Evolutionary conservation across 2,888 invertebrate species (phyloP), one percentile per base, ranked within the genome.

Genomic region (Acanthococcus lagerstroemiae): DNA sequence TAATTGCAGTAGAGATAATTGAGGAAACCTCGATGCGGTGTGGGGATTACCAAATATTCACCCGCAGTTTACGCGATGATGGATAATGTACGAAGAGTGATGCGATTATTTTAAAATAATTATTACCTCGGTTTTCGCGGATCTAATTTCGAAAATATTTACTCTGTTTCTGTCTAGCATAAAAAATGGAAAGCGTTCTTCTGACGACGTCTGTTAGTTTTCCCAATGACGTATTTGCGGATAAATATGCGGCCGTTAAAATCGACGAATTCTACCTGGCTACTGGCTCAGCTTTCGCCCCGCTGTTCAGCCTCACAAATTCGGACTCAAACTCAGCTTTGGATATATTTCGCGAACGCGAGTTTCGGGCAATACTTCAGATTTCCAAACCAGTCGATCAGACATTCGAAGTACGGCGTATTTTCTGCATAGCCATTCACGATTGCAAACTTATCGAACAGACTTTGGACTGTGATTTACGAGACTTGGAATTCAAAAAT

Each of bases 401-500:
- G 7, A 30, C 52, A 27, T 54, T 63, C 37, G 27, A n/a, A n/a
- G 12, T 30, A 7, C 27, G n/a, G 4, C 24, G 19, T 7, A 63
- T 63, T n/a, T n/a, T 30, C 21, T 63, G 52, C 25, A 30, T 54
- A 4, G 63, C 52, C 17, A 22, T 24, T 22, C 52, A 63, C 22
- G 17, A 6, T n/a, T 52, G 54, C 30, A 30, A 27, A 12, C 22
- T 54, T 27, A 52, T 63, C 6, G 27, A 26, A 15, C 19, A 5
- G 3, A 54, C 52, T 17, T 30, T 63, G 37, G 54, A 52, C 30
- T 2, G 50, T 24, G 63, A 63, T 25, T 25, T 63, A 19, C 21
- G 30, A 17, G 63, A 63, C 12, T 3, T 63, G 12, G 27, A 21
- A 24, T 63, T 54, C 45, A 54, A 50, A 5, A 52, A 50, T n/a